Percentiles rank a stretch among this genome's conserved stretches.
These are phyloP conservation scores for Caenorhabditis angaria DNA, from an alignment of 2,888 invertebrate species.

Conservation along the genomic window DNA sequence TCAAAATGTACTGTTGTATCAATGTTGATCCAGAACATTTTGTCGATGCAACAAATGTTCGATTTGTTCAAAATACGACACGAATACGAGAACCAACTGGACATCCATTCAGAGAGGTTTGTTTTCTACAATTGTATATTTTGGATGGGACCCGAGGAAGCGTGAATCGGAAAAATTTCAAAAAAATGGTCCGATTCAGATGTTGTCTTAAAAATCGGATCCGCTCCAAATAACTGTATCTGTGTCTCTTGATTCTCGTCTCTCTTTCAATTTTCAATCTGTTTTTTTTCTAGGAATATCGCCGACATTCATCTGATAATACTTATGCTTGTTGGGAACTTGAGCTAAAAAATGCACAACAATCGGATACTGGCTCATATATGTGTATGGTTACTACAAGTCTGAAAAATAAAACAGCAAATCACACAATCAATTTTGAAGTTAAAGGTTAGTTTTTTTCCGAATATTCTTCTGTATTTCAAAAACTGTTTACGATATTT, in stretches of 20 bases:
- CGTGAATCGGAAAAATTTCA: too few species aligned
- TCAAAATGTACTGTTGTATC: slow-evolving; percentile 67
- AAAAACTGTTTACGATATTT: neutral
- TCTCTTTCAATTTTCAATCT: too few species aligned
- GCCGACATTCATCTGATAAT: neutral
- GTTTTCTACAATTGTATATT: too few species aligned
- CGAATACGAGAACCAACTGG: slow-evolving; percentile 62
- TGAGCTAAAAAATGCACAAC: slow-evolving; percentile 63
- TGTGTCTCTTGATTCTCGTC: too few species aligned
- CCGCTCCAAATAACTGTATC: too few species aligned
- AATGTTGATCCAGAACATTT: slow-evolving; percentile 68
- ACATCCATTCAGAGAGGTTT: slow-evolving; percentile 63
- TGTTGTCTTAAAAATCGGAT: too few species aligned
- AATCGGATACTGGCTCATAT: slow-evolving; percentile 66
- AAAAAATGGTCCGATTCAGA: too few species aligned
- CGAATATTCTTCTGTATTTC: neutral
- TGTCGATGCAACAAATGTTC: slow-evolving; percentile 55
- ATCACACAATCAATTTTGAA: slow-evolving; percentile 61
- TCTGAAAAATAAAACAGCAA: slow-evolving; percentile 42
- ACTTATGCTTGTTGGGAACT: slow-evolving; percentile 62
- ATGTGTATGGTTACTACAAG: slow-evolving; percentile 55
- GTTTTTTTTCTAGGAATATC: slow-evolving; percentile 12
- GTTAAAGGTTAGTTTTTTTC: slow-evolving; percentile 62
- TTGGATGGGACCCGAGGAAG: too few species aligned
- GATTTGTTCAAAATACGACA: slow-evolving; percentile 70